phyloP scores from a whole-genome alignment of 1,140 invertebrate genomes.

The Antheraea pernyi region DNA sequence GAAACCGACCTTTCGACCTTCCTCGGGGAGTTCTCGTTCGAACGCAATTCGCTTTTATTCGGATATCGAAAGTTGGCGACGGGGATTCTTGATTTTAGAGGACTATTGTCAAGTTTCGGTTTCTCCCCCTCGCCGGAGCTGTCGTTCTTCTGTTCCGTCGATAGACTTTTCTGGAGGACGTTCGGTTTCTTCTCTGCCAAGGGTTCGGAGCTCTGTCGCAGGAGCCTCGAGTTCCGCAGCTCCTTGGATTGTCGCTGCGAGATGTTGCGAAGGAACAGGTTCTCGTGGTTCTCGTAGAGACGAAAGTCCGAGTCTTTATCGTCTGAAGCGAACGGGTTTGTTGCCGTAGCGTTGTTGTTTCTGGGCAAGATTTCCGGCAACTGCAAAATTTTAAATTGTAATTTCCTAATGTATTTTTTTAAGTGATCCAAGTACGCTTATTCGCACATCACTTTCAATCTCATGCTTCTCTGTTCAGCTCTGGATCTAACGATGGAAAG shows the following conservation, averaged over 20 bases:
- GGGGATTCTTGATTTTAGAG: constrained; percentile 68
- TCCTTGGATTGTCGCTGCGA: constrained; percentile 71
- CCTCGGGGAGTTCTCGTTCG: constrained; percentile 65
- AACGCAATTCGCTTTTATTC: constrained; percentile 66
- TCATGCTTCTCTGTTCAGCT: no score
- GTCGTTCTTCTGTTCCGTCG: constrained; percentile 64
- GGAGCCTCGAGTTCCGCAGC: constrained; percentile 54
- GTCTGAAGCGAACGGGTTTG: constrained; percentile 55
- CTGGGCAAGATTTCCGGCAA: constrained; percentile 66
- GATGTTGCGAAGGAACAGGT: constrained; percentile 71
- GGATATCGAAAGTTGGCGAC: constrained; percentile 75
- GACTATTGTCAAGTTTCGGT: constrained; percentile 50
- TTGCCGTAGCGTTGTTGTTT: constrained; percentile 32
- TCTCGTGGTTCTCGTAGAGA: constrained; percentile 76
- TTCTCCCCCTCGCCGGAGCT: constrained; percentile 35
- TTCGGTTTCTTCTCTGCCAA: constrained; percentile 53
- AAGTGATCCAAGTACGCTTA: no score
- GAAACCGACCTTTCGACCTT: constrained; percentile 26
- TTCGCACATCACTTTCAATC: no score
- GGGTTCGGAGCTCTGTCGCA: constrained; percentile 71
- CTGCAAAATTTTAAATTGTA: constrained; percentile 40
- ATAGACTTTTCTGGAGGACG: constrained; percentile 65
- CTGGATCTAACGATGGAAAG: no score
- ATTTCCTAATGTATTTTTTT: no score
- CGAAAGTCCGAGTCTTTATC: constrained; percentile 52